These are phyloP conservation scores for Heterodera schachtii DNA, from an alignment of 1,140 invertebrate species.

Conservation along the genomic window DNA sequence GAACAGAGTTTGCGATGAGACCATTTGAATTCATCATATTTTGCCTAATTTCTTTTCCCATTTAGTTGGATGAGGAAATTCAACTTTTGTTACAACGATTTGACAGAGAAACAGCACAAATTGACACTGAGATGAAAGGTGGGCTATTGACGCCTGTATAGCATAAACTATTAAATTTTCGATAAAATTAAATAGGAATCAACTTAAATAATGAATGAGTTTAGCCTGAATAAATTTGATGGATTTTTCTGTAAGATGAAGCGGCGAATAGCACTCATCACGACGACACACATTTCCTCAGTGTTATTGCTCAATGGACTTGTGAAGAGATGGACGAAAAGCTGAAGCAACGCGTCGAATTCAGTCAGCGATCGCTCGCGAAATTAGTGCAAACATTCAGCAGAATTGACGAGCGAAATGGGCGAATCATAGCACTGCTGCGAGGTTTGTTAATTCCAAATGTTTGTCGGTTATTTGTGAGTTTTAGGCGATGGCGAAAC, in stretches of 20 bases:
- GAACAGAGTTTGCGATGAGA: constrained; percentile 66
- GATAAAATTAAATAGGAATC: too few species aligned
- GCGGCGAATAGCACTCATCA: constrained; percentile 6
- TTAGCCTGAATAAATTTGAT: background rate
- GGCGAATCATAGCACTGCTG: background rate
- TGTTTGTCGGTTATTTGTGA: background rate
- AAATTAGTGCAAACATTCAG: constrained; percentile 39
- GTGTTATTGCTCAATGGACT: constrained; percentile 34
- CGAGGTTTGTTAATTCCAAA: background rate
- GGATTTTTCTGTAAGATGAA: constrained; percentile 36
- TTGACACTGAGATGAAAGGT: constrained; percentile 44
- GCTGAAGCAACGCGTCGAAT: constrained; percentile 38
- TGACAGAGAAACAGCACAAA: constrained; percentile 28
- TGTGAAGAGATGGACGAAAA: constrained; percentile 41
- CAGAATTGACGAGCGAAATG: constrained; percentile 30
- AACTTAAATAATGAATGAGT: background rate
- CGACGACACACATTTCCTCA: constrained; percentile 37
- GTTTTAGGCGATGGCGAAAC: background rate
- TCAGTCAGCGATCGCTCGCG: constrained; percentile 39
- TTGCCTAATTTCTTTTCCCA: background rate
- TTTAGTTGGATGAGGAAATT: constrained; percentile 47
- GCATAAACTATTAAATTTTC: background rate
- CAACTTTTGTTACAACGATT: constrained; percentile 48
- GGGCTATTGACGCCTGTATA: background rate
- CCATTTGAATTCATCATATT: background rate